These are phyloP conservation scores for Brachypodius melanocephalos DNA, from an alignment of 2,113 vertebrate species.

Conservation along the genomic window DNA sequence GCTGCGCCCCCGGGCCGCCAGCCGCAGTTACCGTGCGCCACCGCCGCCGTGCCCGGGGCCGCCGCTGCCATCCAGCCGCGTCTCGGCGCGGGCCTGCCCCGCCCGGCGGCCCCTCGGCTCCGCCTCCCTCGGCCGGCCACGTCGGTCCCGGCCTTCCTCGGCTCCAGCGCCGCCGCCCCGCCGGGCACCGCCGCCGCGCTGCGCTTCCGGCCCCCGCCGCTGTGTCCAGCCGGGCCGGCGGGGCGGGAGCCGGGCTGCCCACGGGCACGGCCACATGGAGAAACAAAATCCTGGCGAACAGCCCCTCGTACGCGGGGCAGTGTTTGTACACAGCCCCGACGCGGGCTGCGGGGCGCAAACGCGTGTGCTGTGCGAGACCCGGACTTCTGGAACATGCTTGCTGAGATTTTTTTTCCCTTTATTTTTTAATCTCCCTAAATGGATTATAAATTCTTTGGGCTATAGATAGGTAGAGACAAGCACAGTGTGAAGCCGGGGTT, in stretches of 20 bases:
- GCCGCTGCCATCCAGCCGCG: too few species aligned
- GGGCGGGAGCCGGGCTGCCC: neutral
- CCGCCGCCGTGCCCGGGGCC: too few species aligned
- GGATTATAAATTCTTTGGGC: neutral
- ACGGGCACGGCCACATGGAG: neutral
- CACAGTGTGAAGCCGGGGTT: neutral
- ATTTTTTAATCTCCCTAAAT: neutral
- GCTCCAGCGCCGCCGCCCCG: neutral
- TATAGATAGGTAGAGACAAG: neutral
- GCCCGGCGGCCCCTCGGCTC: too few species aligned
- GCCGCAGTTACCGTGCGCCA: too few species aligned
- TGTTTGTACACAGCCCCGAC: neutral
- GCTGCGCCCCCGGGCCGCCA: too few species aligned
- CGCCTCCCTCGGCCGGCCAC: constrained; percentile 18
- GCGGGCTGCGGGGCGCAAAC: neutral
- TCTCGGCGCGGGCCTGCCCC: too few species aligned
- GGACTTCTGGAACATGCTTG: neutral
- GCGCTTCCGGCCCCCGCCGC: neutral
- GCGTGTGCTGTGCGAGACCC: neutral
- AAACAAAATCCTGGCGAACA: neutral
- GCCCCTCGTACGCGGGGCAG: neutral
- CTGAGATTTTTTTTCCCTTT: neutral
- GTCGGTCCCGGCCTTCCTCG: neutral
- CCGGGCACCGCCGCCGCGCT: neutral
- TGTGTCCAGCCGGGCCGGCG: neutral